phyloP scores from a whole-genome alignment of 2,797 vertebrate genomes.

The Sphenopsis melanotis region DNA sequence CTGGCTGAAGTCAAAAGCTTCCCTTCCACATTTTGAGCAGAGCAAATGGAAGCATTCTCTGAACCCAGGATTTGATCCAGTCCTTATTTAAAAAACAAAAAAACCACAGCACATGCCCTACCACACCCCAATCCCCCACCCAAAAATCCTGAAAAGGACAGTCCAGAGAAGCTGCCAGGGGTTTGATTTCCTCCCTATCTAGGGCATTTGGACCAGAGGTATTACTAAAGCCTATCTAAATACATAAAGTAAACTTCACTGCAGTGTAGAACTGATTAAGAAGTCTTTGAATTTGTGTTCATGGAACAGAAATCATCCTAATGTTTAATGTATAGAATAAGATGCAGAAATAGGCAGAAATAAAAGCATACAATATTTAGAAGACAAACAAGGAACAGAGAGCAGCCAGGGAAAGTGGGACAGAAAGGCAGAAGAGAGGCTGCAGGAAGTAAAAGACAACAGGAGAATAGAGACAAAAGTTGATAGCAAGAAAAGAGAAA shows the following conservation, averaged over 20 bases:
- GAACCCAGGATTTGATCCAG: neutral
- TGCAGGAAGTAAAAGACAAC: neutral
- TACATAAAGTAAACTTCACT: neutral
- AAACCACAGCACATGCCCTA: rapidly evolving
- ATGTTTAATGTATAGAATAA: neutral
- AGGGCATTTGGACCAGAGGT: neutral
- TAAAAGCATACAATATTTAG: neutral
- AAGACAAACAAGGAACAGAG: neutral
- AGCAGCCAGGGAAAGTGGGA: neutral
- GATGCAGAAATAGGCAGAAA: neutral
- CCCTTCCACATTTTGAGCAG: neutral
- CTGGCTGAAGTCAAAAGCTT: neutral
- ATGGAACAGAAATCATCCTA: neutral
- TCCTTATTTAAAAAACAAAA: neutral
- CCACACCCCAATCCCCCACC: neutral
- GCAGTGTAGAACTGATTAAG: neutral
- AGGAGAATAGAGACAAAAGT: neutral
- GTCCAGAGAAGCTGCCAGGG: neutral
- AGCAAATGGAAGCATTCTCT: neutral
- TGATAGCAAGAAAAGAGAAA: neutral
- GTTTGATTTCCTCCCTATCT: neutral
- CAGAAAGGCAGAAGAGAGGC: neutral
- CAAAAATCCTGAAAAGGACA: neutral
- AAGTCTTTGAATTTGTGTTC: neutral
- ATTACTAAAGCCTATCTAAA: neutral